phyloP scores from a whole-genome alignment of 1,140 invertebrate species.

The Caenorhabditis inopinata region DNA sequence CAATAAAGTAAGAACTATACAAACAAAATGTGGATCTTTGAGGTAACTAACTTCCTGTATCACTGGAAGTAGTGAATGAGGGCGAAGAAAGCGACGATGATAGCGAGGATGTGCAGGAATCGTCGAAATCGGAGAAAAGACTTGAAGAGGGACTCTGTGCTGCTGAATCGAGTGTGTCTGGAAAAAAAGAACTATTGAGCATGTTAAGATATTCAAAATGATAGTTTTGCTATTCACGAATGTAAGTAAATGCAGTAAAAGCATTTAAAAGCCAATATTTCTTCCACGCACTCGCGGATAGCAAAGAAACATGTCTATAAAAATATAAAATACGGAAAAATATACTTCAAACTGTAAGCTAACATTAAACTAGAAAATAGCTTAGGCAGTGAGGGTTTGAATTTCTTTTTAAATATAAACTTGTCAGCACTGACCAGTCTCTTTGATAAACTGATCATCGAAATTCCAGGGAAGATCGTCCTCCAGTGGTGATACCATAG shows the following conservation, averaged over 20 bases:
- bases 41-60: conserved; percentile 22
- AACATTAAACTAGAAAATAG: too few species aligned
- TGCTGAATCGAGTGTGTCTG: conserved; percentile 4
- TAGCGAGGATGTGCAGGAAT: background rate
- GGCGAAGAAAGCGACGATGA: background rate
- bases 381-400: too few species aligned
- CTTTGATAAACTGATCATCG: conserved; percentile 4
- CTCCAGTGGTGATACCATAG: background rate
- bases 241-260: too few species aligned
- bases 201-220: too few species aligned
- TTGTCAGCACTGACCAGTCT: too few species aligned
- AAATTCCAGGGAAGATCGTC: conserved; percentile 13
- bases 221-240: too few species aligned
- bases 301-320: too few species aligned
- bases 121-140: conserved; percentile 10
- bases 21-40: conserved; percentile 16
- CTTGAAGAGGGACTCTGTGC: conserved; percentile 11
- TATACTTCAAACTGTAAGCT: too few species aligned
- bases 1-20: conserved; percentile 1
- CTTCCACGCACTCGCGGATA: too few species aligned
- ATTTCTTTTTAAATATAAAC: too few species aligned
- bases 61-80: background rate
- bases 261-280: too few species aligned
- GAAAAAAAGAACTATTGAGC: background rate
- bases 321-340: too few species aligned